These are phyloP conservation scores for Laspeyria flexula DNA, from an alignment of 2,888 invertebrate species.

Conservation along the genomic window DNA sequence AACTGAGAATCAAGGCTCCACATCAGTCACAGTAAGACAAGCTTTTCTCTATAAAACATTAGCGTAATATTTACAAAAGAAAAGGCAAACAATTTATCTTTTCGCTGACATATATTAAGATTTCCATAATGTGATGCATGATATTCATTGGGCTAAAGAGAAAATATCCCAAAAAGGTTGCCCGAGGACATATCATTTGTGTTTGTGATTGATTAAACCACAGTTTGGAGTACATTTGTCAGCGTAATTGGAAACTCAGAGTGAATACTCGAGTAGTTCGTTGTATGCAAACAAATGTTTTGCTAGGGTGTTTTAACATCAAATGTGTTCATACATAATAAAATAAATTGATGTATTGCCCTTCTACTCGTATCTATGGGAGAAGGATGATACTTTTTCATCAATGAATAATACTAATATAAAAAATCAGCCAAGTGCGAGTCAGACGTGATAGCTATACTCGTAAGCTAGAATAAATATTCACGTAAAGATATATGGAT, in stretches of 20 bases:
- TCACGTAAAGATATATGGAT: too few species aligned
- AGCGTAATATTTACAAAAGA: background rate
- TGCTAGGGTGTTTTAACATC: background rate
- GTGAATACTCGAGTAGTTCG: conserved; percentile 1
- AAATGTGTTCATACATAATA: background rate
- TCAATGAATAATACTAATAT: too few species aligned
- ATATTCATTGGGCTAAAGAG: conserved; percentile 31
- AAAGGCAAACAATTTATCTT: conserved; percentile 29
- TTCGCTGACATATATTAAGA: conserved; percentile 33
- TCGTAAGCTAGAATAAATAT: too few species aligned
- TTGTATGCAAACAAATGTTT: background rate
- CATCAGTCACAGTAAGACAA: background rate
- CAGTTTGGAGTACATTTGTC: conserved; percentile 29
- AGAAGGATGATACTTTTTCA: too few species aligned
- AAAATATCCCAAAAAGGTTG: conserved; percentile 36
- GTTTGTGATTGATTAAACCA: conserved; percentile 43
- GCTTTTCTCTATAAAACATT: background rate
- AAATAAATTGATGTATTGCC: too few species aligned
- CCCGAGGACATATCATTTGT: conserved; percentile 29
- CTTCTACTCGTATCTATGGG: too few species aligned
- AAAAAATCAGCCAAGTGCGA: too few species aligned
- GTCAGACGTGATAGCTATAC: too few species aligned
- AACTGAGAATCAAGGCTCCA: background rate
- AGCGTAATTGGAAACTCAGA: conserved; percentile 28
- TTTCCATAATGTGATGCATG: conserved; percentile 33